Base-by-base conservation (phyloP, 2,113 vertebrate species). In the Triplophysa siluroides region DNA sequence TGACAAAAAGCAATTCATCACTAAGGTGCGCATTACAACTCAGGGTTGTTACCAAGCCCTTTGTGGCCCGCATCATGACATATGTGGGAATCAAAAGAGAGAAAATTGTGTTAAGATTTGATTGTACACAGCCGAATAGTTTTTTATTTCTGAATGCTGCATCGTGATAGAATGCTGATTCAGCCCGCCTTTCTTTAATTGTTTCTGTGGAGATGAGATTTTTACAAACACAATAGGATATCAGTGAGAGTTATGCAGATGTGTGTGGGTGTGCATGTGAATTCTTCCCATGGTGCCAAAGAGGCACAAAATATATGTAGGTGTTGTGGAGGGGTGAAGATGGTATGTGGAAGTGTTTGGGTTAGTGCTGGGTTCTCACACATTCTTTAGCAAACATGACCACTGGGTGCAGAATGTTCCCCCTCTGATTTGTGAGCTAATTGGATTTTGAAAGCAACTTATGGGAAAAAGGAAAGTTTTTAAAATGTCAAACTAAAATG, bases 121-220 rank as follows among this genome's bases (percentile, higher is more conserved):
- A 81, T 75, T 81, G 76, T 72, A 64, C 78, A 69, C 62, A 78
- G 60, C 68, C 8, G 65, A 74, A 81, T 54, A 71, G 66, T 62
- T 50, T 62, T 52, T 38, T 29, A 29, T 29, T 14, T 80, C 66
- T 73, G 54, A 69, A 68, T 69, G 68, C 56, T 81, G 79, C 72
- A 8, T 14, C 41, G 43, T 64, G 50, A 65, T 50, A 43, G 69
- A 38, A 47, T 21, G 82, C 76, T 75, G 79, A 81, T 45, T 81
- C 79, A 70, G 69, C 54, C 12, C 3, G 66, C 54, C 54, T 78
- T 78, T 78, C 60, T 41, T 24, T 68, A 71, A 69, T 62, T 61
- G 29, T 29, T 29, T 29, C 29, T 29, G 29, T 29, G 29, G 29
- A 29, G 29, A 29, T 29, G 29, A 29, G 29, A 29, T 29, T 29